Conservation (phyloP, 2,888 invertebrate species). For the Sarcophaga variegata region DNA sequence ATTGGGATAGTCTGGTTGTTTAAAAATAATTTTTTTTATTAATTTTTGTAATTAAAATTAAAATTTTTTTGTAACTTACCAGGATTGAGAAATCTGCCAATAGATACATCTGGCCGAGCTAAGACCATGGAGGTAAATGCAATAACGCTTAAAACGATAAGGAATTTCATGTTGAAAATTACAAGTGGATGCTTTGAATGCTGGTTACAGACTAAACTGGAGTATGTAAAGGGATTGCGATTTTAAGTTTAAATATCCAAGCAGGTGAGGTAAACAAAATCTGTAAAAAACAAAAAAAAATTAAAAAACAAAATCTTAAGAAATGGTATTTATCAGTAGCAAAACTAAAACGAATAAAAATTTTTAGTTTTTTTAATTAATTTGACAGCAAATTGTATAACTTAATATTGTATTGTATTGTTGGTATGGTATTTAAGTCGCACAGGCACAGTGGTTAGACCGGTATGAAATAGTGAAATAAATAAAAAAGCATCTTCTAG, state of each 20-base stretch:
- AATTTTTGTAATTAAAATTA: background rate
- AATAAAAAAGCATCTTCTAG: no score
- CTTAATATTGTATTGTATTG: no score
- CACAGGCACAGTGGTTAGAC: no score
- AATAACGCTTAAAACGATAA: constrained; percentile 13
- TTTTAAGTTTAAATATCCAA: constrained; percentile 37
- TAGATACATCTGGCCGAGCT: constrained; percentile 16
- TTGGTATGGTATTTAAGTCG: no score
- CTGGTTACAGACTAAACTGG: constrained; percentile 43
- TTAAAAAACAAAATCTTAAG: background rate
- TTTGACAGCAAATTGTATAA: no score
- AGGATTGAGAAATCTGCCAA: constrained; percentile 38
- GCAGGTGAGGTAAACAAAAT: background rate
- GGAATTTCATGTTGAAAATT: constrained; percentile 58
- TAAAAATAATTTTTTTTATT: background rate
- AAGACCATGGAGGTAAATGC: background rate
- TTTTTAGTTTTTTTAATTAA: no score
- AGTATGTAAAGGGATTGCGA: background rate
- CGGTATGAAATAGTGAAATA: no score
- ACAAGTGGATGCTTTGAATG: constrained; percentile 39
- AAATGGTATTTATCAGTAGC: constrained; percentile 32
- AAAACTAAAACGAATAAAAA: no score
- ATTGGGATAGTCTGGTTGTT: constrained; percentile 26
- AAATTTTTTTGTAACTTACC: constrained; percentile 23
- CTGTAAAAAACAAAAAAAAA: background rate